Base-by-base conservation (phyloP, 2,113 vertebrate genomes). In the Lepisosteus osseus region DNA sequence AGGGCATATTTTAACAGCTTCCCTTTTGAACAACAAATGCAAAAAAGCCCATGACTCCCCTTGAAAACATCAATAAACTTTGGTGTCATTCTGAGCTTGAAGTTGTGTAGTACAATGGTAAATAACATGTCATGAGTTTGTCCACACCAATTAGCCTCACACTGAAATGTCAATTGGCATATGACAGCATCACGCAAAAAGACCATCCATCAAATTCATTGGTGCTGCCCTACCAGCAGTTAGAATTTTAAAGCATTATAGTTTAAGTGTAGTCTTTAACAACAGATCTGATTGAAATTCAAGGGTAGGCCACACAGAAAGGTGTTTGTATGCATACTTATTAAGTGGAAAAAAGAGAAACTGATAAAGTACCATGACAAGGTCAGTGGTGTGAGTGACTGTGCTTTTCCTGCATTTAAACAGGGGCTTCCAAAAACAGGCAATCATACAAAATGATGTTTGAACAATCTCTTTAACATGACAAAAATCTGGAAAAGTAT, bases 301-400 rank as follows among this genome's bases (percentile, higher is more conserved):
- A 67, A 47, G 15, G n/a, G 3, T 17, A 12, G 45, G 43, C 45
- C 65, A 45, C 9, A 51, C 47, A 51, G 9, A 51, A 51, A 43
- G 54, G 44, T 70, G 65, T 5, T 68, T 79, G 78, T 72, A 67
- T 75, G 13, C 51, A 65, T 69, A 61, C 40, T 17, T 3, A 67
- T 14, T 59, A 59, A 59, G 3, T 12, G 4, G 56, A 13, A 59
- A n/a, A 59, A 59, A 13, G 47, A 51, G 9, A 51, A 9, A 6
- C 5, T 51, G 5, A 51, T 51, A 9, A 51, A 51, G 47, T 5
- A 51, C 47, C 47, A 9, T 51, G 47, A 6, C 47, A 51, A 51
- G 47, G 47, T 6, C 47, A 51, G 47, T 6, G 47, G 1, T 51
- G 5, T 51, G 47, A 1, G 9, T 51, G 9, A 6, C 9, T 51